Base-by-base conservation (phyloP, 2,888 invertebrate species). In the Lepidochitona cinerea region DNA sequence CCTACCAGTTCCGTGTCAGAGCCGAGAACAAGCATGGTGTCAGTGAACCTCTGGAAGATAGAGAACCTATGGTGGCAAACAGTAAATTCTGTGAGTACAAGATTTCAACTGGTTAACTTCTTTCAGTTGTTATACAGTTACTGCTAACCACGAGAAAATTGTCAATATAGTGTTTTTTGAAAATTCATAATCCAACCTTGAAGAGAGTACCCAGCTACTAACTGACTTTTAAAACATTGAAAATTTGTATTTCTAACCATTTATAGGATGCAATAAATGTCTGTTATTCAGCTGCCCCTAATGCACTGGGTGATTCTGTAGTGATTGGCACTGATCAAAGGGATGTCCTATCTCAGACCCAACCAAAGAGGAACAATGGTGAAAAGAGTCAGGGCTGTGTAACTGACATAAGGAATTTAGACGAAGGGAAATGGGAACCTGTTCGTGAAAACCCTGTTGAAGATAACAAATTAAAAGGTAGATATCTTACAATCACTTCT, bases 21-120 rank as follows among this genome's bases (percentile, higher is more conserved):
- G 99, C 99, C 29, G 99, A 99, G 91, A 99, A 99, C 92, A 98
- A 98, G 87, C 97, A 98, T 84, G 99, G 99, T 18, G 93, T 97
- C 14, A 97, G 98, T 29, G 96, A 97, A 37, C 97, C 99, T 7
- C 92, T 99, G 66, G 95, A 96, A 83, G 95, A 96, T 86, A 94
- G 94, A 12, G 95, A 96, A 76, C 95, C 96, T 12, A 95, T 99
- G 77, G 94, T 94, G 70, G 99, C 99, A 78, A 97, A 97, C 92
- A 97, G 97, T 93, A 96, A 98, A 82, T 99, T 98, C 93, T 97
- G 97, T 91, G 81, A 88, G 89, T 81, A 80, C 59, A n/a, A n/a
- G n/a, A n/a, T n/a, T n/a, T n/a, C n/a, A n/a, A n/a, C n/a, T n/a
- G n/a, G n/a, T n/a, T n/a, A n/a, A n/a, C n/a, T n/a, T n/a, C n/a